Conservation (phyloP, 1,140 invertebrate species). For the Ips typographus region DNA sequence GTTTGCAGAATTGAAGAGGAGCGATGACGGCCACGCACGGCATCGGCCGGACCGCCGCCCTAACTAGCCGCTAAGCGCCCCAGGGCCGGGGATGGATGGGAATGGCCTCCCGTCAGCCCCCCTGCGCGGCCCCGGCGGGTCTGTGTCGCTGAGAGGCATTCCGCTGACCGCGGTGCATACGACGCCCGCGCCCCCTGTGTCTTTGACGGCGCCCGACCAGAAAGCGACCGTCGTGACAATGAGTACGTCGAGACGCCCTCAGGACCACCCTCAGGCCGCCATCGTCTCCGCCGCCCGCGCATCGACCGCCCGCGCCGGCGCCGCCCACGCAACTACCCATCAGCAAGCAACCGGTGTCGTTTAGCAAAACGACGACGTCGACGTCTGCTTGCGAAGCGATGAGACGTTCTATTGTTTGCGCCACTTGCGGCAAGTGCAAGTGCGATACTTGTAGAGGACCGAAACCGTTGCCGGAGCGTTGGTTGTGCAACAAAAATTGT, state of each 20-base stretch:
- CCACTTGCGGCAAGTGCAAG: slow-evolving; percentile 78
- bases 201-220: slow-evolving; percentile 71
- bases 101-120: slow-evolving; percentile 65
- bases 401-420: slow-evolving; percentile 45
- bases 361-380: slow-evolving; percentile 56
- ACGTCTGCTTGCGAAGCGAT: slow-evolving; percentile 40
- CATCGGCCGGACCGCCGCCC: slow-evolving; percentile 24
- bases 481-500: slow-evolving; percentile 85
- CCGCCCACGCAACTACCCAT: slow-evolving; percentile 49
- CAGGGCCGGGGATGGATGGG: slow-evolving; percentile 57
- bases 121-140: slow-evolving; percentile 63
- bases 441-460: slow-evolving; percentile 86
- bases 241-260: slow-evolving; percentile 85
- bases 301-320: slow-evolving; percentile 46
- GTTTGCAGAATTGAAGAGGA: slow-evolving; percentile 53
- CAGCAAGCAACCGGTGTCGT: slow-evolving; percentile 61
- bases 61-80: slow-evolving; percentile 44
- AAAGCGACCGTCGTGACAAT: slow-evolving; percentile 74
- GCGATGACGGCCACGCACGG: slow-evolving; percentile 58
- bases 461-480: slow-evolving; percentile 77
- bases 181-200: slow-evolving; percentile 54
- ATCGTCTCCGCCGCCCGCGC: slow-evolving; percentile 44
- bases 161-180: slow-evolving; percentile 23
- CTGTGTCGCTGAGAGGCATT: slow-evolving; percentile 23
- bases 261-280: slow-evolving; percentile 50